These are phyloP conservation scores for Zenarchopterus dispar DNA, from an alignment of 2,797 vertebrate genomes.

Conservation along the genomic window DNA sequence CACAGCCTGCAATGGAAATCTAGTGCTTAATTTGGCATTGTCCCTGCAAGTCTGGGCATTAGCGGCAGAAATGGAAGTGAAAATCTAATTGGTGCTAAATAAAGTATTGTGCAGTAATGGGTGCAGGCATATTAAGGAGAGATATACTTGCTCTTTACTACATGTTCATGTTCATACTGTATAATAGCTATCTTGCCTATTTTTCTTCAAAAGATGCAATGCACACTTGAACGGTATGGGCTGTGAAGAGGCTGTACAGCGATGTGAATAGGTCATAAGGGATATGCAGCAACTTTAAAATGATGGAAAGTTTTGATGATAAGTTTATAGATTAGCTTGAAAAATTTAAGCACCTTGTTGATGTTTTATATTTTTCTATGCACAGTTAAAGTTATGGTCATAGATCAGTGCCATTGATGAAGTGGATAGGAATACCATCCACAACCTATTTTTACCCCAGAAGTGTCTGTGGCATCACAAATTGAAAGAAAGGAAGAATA, in stretches of 20 bases:
- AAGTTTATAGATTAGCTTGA: no score
- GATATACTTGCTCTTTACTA: constrained; percentile 18
- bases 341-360: no score
- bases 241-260: background rate
- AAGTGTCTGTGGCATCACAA: no score
- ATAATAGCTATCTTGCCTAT: background rate
- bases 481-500: background rate
- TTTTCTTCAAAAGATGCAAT: background rate
- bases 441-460: no score
- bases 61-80: constrained; percentile 81
- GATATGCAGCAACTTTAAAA: background rate
- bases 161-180: constrained; percentile 1
- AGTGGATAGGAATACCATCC: no score
- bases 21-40: constrained; percentile 92
- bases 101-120: constrained; percentile 86
- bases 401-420: no score
- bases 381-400: no score
- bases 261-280: background rate
- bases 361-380: no score
- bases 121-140: constrained; percentile 57
- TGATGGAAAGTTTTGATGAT: background rate
- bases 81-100: constrained; percentile 92
- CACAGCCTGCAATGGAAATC: constrained; percentile 88
- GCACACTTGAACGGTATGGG: background rate
- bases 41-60: constrained; percentile 85